Percentiles rank a stretch among this genome's conserved stretches.
These are phyloP conservation scores for Lagocephalus sceleratus DNA, from an alignment of 2,797 vertebrate species.

Conservation along the genomic window DNA sequence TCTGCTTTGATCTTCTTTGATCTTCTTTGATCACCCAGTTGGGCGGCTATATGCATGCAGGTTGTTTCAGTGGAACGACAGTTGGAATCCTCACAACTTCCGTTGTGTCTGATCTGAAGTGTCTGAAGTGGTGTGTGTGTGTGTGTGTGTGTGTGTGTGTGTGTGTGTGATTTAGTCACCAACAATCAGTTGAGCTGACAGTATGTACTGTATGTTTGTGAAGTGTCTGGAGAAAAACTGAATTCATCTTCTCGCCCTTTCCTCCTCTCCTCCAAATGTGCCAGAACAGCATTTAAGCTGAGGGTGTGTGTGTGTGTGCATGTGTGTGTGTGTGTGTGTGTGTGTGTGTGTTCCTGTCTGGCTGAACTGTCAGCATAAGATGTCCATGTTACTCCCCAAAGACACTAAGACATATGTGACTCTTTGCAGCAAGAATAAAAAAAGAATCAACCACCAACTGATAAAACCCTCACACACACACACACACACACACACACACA, in stretches of 20 bases:
- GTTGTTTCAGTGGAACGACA: no score
- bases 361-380: constrained; percentile 49
- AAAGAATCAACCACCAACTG: background rate
- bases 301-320: constrained; percentile 25
- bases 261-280: constrained; percentile 57
- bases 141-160: no score
- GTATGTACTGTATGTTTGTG: no score
- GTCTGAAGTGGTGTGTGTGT: no score
- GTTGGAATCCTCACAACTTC: no score
- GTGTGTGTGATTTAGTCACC: no score
- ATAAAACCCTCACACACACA: constrained; percentile 22
- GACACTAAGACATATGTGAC: constrained; percentile 47
- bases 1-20: no score
- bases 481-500: constrained; percentile 11
- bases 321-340: constrained; percentile 21
- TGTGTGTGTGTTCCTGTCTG: constrained; percentile 18
- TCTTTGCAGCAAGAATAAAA: constrained; percentile 37
- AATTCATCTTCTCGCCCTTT: constrained; percentile 48
- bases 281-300: constrained; percentile 45
- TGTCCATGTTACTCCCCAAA: constrained; percentile 46
- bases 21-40: no score
- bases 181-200: no score
- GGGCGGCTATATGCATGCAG: no score
- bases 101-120: no score
- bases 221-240: constrained; percentile 33